Evolutionary conservation across 2,797 vertebrate genomes (phyloP), one percentile per base, ranked within the genome.

Genomic region (Malacoraja senta): DNA sequence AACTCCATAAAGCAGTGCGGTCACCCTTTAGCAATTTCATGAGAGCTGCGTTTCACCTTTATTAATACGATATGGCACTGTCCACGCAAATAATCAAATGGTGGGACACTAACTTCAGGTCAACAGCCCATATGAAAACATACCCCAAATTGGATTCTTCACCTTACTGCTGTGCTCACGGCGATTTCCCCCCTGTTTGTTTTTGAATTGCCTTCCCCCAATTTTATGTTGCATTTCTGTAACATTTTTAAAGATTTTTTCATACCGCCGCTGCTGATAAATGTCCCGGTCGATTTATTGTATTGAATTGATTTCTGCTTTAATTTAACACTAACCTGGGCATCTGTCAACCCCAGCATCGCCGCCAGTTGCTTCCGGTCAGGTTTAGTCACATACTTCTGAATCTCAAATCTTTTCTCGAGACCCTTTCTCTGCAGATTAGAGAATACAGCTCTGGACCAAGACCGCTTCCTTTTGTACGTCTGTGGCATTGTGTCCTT

Each of bases 401-500:
- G 99, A 86, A 99, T 98, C 96, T 99, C 98, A 80, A 99, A 99
- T 61, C 99, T 97, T 93, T 99, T 99, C 96, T 99, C 99, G 93
- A 99, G 97, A 13, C 99, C 99, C 95, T 99, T 99, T 91, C 99
- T 98, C 96, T 99, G 99, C 93, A 99, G 97, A 94, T 99, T 99
- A 78, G 99, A 99, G 94, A 99, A 99, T 94, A 99, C 99, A 0
- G 99, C 99, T 84, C 99, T 96, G 13, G 99, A 99, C 99, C 99
- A 99, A 0, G 99, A 99, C 24, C 99, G 97, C 93, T 99, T 99
- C 94, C 99, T 97, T 95, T 99, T 99, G 97, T 99, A 99, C 0
- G 98, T 99, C 96, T 99, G 99, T 0, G 99, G 98, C 98, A 99
- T 97, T 0, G 99, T 99, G 97, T 99, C 99, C 96, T 99, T 99